Evolutionary conservation across 2,888 invertebrate genomes (phyloP), one percentile per base, ranked within the genome.

Genomic region (Germaria angustata): DNA sequence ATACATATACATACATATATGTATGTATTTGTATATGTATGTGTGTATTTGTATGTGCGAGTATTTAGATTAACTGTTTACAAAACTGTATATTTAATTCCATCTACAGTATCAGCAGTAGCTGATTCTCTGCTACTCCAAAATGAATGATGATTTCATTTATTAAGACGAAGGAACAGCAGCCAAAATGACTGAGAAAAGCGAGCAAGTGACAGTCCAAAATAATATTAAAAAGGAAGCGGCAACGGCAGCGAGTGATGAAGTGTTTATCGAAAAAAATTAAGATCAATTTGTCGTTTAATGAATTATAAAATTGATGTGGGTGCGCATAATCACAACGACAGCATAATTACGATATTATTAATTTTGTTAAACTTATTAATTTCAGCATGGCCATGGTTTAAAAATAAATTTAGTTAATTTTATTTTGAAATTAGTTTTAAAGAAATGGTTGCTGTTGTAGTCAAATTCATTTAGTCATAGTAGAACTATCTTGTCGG

Each of bases 201-300:
- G 15, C 9, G 36, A 36, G 41, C 53, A 24, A 51, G 17, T 49
- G 59, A 59, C 72, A 72, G 73, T 36, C 73, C 44, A 53, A 28
- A 59, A 71, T 34, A 36, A 36, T 28, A 59, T 22, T 59, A 59
- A 59, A 57, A 57, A n/a, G 5, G 34, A 24, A 32, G n/a, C 17
- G 20, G 9, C 36, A 28, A 66, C n/a, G 13, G 15, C 46, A 8
- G 6, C 22, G 65, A 57, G 11, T 15, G 36, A 57, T 73, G 59
- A 79, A 82, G 78, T 75, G 73, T 78, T 79, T 75, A 75, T 78
- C 68, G 57, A 65, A 78, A 78, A 55, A 66, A 82, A 82, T 79
- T 82, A 76, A 79, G 76, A 82, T 79, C 82, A 82, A 82, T 82
- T 82, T 82, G 82, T 82, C 82, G 79, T 82, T 75, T 71, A 82